Evolutionary conservation across 2,797 vertebrate genomes (phyloP), one percentile per base, ranked within the genome.

Genomic region (Valencia hispanica): DNA sequence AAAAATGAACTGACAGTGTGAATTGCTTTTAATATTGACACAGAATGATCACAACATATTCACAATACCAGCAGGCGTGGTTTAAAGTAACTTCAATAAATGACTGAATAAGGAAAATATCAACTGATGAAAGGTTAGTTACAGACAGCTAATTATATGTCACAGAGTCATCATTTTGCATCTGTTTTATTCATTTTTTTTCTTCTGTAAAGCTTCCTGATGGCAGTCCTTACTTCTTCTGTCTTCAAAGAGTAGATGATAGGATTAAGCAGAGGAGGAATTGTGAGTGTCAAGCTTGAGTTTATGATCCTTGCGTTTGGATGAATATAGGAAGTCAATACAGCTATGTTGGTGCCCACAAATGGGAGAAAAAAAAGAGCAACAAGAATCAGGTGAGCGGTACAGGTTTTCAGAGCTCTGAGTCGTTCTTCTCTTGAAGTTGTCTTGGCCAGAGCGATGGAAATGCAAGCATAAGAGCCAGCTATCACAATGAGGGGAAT

Each of bases 171-270:
- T 5, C 6, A 41, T 34, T 68, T 57, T 36, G 30, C 7, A 2
- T 0, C 11, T 57, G 22, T 36, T 6, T 51, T 39, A 0, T 5
- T 30, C 2, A 47, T 20, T 18, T 25, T 55, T 18, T 18, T 27
- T 53, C 48, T 66, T 55, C 53, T 75, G 2, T 7, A 75, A 6
- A 88, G 27, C 9, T 61, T 87, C 57, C 70, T 93, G 2, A 93
- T 47, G 20, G 89, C 83, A 0, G 45, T 83, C 68, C 81, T 68
- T 18, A 94, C 73, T 43, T 94, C 92, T 6, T 94, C 86, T 43
- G 94, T 93, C 79, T 93, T 92, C 22, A 94, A 63, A 20, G 89
- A 88, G 68, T 93, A 93, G 9, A 93, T 43, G n/a, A 93, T 85
- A 5, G 92, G 91, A 79, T 95, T 94, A 0, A 94, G 57, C 63